These are phyloP conservation scores for Chrysemys picta DNA, from an alignment of 2,113 vertebrate species.

Conservation along the genomic window DNA sequence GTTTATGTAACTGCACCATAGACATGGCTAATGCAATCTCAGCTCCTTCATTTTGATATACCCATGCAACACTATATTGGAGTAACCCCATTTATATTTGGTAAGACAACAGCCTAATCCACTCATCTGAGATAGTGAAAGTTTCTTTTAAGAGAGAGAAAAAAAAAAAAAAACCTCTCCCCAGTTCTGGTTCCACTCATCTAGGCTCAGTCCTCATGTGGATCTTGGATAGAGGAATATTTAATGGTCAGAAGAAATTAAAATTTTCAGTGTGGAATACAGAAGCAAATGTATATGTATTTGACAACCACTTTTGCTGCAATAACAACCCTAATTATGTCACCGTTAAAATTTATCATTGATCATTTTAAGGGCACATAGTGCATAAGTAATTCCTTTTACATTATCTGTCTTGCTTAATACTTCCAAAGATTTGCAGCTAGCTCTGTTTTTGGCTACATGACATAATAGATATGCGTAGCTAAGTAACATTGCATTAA, in stretches of 20 bases:
- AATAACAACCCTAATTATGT: conserved; percentile 12
- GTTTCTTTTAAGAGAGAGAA: fast-evolving
- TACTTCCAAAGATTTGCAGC: not conserved
- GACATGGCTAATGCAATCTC: not conserved
- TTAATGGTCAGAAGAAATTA: not conserved
- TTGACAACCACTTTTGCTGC: not conserved
- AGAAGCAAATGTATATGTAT: not conserved
- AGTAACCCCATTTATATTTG: not conserved
- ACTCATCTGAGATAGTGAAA: not conserved
- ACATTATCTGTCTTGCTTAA: conserved; percentile 15
- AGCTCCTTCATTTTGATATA: not conserved
- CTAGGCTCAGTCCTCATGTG: not conserved
- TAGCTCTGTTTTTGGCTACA: conserved; percentile 17
- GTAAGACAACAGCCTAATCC: not conserved
- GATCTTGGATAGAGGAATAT: not conserved
- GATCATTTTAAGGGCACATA: not conserved
- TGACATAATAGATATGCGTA: not conserved
- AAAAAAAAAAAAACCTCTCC: too few relatives aligned
- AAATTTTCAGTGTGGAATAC: not conserved
- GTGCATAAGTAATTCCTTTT: conserved; percentile 16
- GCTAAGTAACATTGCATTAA: conserved; percentile 45
- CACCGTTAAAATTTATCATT: conserved; percentile 28
- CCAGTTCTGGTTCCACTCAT: not conserved
- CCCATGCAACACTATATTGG: not conserved
- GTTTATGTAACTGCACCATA: not conserved